These are phyloP conservation scores for Epicauta chinensis DNA, from an alignment of 1,140 invertebrate genomes.

Conservation along the genomic window DNA sequence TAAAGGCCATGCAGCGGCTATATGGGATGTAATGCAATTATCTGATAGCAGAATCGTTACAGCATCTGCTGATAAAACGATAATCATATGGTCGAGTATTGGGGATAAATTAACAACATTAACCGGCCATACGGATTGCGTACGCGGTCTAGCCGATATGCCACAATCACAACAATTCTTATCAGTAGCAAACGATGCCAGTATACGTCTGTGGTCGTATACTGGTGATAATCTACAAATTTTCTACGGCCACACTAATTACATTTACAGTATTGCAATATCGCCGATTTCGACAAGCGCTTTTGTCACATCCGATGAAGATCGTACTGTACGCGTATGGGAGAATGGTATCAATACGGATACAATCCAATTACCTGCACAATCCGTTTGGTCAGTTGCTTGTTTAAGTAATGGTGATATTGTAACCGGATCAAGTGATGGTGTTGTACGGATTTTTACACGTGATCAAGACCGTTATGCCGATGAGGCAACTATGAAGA, in stretches of 20 bases:
- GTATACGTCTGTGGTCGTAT: constrained; percentile 73
- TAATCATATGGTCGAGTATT: constrained; percentile 71
- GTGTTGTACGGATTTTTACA: constrained; percentile 79
- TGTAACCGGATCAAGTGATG: constrained; percentile 83
- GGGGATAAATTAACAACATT: constrained; percentile 48
- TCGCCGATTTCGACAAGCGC: constrained; percentile 31
- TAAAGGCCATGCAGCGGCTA: constrained; percentile 75
- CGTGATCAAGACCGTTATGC: constrained; percentile 61
- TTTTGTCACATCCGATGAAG: constrained; percentile 78
- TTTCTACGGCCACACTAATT: constrained; percentile 76
- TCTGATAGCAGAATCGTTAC: constrained; percentile 63
- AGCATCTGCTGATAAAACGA: constrained; percentile 85
- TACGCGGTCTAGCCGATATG: constrained; percentile 68
- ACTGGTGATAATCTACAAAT: constrained; percentile 70
- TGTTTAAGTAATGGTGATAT: constrained; percentile 81
- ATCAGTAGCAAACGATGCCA: constrained; percentile 87
- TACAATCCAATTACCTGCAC: constrained; percentile 72
- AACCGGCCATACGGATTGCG: constrained; percentile 80
- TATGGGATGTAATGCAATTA: constrained; percentile 77
- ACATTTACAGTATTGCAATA: constrained; percentile 59
- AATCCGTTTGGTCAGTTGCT: constrained; percentile 84
- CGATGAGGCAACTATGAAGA: constrained; percentile 49
- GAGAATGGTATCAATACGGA: constrained; percentile 55
- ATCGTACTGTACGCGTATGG: constrained; percentile 84
- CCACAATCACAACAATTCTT: constrained; percentile 58